Conservation (phyloP, 1,140 invertebrate species). For the Zaprionus kolodkinae region DNA sequence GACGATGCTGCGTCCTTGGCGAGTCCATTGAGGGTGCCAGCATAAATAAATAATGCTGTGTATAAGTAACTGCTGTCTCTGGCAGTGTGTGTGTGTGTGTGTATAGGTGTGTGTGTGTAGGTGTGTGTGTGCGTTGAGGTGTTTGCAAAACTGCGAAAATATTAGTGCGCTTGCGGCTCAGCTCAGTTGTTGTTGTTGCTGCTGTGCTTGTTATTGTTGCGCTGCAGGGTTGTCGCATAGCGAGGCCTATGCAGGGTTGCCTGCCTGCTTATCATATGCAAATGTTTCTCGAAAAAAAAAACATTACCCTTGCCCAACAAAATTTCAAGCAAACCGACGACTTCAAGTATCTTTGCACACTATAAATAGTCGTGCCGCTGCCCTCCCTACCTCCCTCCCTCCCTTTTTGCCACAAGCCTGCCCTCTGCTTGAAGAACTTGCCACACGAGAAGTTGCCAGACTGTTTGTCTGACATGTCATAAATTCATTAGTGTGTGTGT, state of each 20-base stretch:
- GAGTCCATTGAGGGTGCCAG: slow-evolving; percentile 45
- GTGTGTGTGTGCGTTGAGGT: slow-evolving; percentile 29
- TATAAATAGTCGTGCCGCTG: not conserved
- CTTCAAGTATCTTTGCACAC: slow-evolving; percentile 30
- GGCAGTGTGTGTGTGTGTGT: slow-evolving; percentile 6
- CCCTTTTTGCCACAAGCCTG: not conserved
- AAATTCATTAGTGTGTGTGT: slow-evolving; percentile 51
- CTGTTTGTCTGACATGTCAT: slow-evolving; percentile 41
- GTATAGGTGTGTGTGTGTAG: slow-evolving; percentile 10
- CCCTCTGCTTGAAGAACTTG: not conserved
- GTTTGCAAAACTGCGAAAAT: slow-evolving; percentile 49
- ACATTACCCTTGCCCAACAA: slow-evolving; percentile 44
- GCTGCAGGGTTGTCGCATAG: slow-evolving; percentile 14
- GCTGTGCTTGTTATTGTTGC: no score
- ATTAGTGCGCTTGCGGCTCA: slow-evolving; percentile 40
- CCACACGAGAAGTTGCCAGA: slow-evolving; percentile 10
- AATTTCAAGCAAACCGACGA: slow-evolving; percentile 37
- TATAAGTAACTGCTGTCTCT: slow-evolving; percentile 35
- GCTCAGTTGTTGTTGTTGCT: slow-evolving; percentile 12
- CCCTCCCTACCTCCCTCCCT: no score
- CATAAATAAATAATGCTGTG: slow-evolving; percentile 54
- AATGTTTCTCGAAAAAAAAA: slow-evolving; percentile 47
- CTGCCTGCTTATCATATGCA: slow-evolving; percentile 59
- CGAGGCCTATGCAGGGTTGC: slow-evolving; percentile 20
- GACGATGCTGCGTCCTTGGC: slow-evolving; percentile 31